Evolutionary conservation across 2,113 vertebrate genomes (phyloP).

Genomic region (Nesogale talazaci): DNA sequence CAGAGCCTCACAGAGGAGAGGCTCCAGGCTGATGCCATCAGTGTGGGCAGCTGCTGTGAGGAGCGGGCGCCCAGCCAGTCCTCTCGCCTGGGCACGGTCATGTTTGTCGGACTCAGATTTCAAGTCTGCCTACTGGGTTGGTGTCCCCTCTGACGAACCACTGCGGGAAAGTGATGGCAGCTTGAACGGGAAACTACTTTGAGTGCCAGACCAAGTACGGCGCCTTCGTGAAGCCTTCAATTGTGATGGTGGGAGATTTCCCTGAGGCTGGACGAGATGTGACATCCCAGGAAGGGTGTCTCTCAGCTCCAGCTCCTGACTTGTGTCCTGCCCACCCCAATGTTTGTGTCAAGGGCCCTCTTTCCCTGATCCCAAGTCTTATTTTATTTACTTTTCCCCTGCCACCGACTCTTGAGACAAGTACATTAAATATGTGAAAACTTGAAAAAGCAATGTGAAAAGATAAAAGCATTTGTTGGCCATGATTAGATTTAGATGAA

Average conservation of each 20-base stretch:
- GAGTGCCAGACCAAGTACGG: constrained; percentile 92
- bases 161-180: constrained; percentile 93
- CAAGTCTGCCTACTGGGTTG: constrained; percentile 93
- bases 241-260: constrained; percentile 91
- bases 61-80: constrained; percentile 88
- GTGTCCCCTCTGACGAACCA: constrained; percentile 93
- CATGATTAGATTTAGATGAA: constrained; percentile 5
- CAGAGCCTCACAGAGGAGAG: constrained; percentile 86
- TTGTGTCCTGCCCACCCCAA: too few relatives aligned
- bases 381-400: constrained; percentile 30
- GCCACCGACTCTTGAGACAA: constrained; percentile 55
- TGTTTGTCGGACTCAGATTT: constrained; percentile 96
- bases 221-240: constrained; percentile 91
- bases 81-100: constrained; percentile 89
- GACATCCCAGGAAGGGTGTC: constrained; percentile 52
- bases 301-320: not conserved
- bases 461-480: not conserved
- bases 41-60: constrained; percentile 90
- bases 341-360: not conserved
- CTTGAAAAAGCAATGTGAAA: too few relatives aligned
- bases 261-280: constrained; percentile 94
- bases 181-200: constrained; percentile 92
- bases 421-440: constrained; percentile 70
- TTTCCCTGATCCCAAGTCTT: constrained; percentile 21
- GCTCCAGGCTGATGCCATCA: constrained; percentile 86